Conservation (phyloP, 2,797 vertebrate species). For the Ceryle rudis region DNA sequence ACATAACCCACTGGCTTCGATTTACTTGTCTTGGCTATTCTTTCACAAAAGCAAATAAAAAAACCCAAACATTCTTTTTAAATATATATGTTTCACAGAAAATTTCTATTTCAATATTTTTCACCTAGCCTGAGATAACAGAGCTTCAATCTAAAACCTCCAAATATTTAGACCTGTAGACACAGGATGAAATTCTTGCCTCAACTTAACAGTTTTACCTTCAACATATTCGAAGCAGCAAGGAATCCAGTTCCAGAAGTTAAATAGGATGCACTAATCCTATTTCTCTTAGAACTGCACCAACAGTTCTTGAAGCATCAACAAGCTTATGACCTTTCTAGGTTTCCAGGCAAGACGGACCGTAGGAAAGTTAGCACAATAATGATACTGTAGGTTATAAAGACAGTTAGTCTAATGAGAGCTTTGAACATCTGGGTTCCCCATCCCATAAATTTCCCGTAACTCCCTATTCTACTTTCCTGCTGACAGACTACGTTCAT, state of each 20-base stretch:
- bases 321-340: background rate
- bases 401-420: background rate
- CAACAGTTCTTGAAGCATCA: background rate
- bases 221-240: background rate
- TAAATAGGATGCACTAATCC: background rate
- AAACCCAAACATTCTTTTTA: background rate
- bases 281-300: background rate
- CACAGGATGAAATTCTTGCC: background rate
- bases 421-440: background rate
- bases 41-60: background rate
- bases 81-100: background rate
- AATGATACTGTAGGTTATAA: background rate
- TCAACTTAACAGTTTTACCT: background rate
- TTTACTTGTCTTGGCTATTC: background rate
- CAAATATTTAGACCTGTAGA: background rate
- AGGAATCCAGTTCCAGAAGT: background rate
- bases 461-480: background rate
- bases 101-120: background rate
- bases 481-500: background rate
- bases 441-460: accelerated
- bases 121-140: background rate
- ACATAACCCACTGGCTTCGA: background rate
- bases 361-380: background rate
- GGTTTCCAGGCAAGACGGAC: background rate
- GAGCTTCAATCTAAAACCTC: background rate